Evolutionary conservation across 1,140 invertebrate genomes (phyloP).

Genomic region (Heterodera schachtii): DNA sequence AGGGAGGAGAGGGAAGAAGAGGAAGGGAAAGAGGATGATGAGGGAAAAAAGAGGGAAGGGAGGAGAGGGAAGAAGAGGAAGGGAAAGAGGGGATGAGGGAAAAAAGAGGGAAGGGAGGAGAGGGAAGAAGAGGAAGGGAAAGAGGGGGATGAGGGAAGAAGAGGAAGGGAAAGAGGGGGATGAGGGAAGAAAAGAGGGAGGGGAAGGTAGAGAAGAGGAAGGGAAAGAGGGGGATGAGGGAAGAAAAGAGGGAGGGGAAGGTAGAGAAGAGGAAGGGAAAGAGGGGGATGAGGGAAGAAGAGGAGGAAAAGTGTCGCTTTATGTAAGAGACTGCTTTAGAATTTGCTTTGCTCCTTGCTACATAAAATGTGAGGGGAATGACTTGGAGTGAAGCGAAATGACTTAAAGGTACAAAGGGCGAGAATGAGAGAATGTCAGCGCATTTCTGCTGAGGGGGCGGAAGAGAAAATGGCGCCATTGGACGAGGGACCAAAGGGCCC

Average conservation of each 20-base stretch:
- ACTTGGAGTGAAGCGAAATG: neutral
- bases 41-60: neutral
- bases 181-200: neutral
- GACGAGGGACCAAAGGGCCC: neutral
- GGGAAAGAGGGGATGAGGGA: neutral
- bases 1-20: neutral
- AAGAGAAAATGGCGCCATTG: too few relatives aligned
- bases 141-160: too few relatives aligned
- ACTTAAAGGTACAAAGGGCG: neutral
- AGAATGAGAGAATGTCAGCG: neutral
- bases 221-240: too few relatives aligned
- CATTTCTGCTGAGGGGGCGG: too few relatives aligned
- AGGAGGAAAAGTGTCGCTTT: too few relatives aligned
- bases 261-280: too few relatives aligned
- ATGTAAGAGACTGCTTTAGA: too few relatives aligned
- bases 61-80: neutral
- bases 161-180: neutral
- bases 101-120: neutral
- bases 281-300: too few relatives aligned
- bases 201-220: neutral
- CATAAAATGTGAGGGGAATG: too few relatives aligned
- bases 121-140: neutral
- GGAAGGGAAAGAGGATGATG: neutral
- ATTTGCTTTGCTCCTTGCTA: too few relatives aligned
- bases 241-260: neutral